phyloP scores from a whole-genome alignment of 2,888 invertebrate genomes.

The Sesia bembeciformis region DNA sequence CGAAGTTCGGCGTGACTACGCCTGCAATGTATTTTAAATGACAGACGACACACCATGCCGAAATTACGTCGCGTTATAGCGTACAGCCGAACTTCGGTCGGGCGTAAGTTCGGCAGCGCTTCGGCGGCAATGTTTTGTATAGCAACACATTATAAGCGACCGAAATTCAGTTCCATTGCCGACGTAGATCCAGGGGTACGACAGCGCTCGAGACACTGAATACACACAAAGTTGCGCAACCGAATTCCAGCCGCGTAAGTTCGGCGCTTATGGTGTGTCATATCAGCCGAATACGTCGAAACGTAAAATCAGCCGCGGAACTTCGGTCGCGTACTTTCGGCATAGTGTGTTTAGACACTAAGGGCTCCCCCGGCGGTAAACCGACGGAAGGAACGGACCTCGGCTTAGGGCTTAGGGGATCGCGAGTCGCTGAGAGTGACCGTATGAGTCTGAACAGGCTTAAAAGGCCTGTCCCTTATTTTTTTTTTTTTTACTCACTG shows the following conservation, averaged over 20 bases:
- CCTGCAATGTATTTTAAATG: too few species aligned
- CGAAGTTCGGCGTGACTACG: too few species aligned
- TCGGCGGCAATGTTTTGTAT: constrained; percentile 9
- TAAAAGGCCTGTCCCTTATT: too few species aligned
- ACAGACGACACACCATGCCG: too few species aligned
- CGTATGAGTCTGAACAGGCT: too few species aligned
- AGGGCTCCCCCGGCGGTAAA: too few species aligned
- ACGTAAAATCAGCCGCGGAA: constrained; percentile 6
- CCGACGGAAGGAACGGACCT: too few species aligned
- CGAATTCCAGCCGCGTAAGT: background rate
- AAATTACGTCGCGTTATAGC: background rate
- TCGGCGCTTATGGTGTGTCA: constrained; percentile 3
- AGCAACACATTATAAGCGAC: background rate
- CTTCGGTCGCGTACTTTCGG: constrained; percentile 4
- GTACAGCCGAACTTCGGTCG: too few species aligned
- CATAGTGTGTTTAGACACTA: too few species aligned
- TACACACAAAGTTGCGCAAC: background rate
- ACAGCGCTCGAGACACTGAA: background rate
- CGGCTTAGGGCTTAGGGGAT: too few species aligned
- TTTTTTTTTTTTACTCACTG: too few species aligned
- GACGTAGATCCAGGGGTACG: background rate
- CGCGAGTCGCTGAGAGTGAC: too few species aligned
- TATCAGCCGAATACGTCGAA: constrained; percentile 6
- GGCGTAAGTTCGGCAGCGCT: background rate
- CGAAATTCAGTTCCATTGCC: background rate